These are phyloP conservation scores for Chaetodon trifascialis DNA, from an alignment of 2,113 vertebrate species.

Conservation along the genomic window DNA sequence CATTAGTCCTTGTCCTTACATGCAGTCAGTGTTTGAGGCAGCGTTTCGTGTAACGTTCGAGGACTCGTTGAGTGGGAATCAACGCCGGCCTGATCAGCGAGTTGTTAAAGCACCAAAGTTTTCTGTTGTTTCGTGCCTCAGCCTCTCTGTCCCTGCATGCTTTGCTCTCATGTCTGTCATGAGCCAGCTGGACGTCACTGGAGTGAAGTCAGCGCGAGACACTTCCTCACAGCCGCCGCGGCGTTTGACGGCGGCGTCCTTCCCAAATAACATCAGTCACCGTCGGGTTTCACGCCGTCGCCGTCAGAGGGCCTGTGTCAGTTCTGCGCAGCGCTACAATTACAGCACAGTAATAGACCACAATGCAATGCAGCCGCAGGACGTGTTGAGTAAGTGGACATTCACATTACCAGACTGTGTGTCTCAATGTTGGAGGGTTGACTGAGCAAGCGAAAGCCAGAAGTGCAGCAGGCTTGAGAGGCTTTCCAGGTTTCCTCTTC, in stretches of 20 bases:
- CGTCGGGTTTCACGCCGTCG: neutral
- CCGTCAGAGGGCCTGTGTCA: slow-evolving; percentile 2
- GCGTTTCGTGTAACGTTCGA: neutral
- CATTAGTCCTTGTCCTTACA: neutral
- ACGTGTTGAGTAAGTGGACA: slow-evolving; percentile 59
- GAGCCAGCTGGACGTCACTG: neutral
- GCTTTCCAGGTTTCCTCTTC: neutral
- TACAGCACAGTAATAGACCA: slow-evolving; percentile 15
- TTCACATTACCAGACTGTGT: slow-evolving; percentile 29
- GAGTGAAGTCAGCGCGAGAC: neutral
- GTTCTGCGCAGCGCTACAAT: neutral
- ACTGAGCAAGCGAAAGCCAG: slow-evolving; percentile 1
- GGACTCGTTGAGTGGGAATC: neutral
- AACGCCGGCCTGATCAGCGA: neutral
- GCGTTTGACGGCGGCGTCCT: neutral
- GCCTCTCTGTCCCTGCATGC: neutral
- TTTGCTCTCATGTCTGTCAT: neutral
- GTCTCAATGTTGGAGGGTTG: neutral
- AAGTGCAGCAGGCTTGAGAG: neutral
- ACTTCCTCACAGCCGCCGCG: slow-evolving; percentile 9
- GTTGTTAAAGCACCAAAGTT: neutral
- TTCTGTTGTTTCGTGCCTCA: neutral
- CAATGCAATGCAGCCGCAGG: slow-evolving; percentile 20
- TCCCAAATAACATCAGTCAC: slow-evolving; percentile 17
- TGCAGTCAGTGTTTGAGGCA: neutral